Evolutionary conservation across 2,888 invertebrate genomes (phyloP), one percentile per base, ranked within the genome.

Genomic region (Pyrochroa serraticornis): DNA sequence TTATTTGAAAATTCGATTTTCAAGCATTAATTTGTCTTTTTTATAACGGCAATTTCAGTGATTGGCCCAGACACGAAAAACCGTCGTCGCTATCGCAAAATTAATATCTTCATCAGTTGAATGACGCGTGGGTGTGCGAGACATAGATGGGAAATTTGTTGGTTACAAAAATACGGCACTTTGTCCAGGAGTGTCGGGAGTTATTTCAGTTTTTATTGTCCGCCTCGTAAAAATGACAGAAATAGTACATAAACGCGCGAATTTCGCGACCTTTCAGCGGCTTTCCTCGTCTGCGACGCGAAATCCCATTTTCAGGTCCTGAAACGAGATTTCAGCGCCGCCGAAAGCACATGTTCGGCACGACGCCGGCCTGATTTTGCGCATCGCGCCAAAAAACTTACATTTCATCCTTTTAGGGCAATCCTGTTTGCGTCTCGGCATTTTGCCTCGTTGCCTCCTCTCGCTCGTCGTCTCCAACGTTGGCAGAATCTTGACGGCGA

Each of bases 361-460:
- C 48, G 54, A 41, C 48, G 54, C 30, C 42, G 39, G n/a, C 34
- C 14, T 12, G 47, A 47, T 57, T 46, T 44, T 57, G 57, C 57
- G 57, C 57, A 51, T 42, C 46, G 36, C 52, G 10, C 52, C 35
- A 36, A 42, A 44, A 53, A 41, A 79, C 80, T 77, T 76, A 80
- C 82, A 82, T 82, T 82, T 82, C 82, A 82, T 82, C 69, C 81
- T 76, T 76, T 82, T 82, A 63, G 82, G 82, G 64, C 81, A 81
- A 70, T 82, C 78, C 75, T 82, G 82, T 73, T 82, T 82, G 70
- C 82, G 77, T 71, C 82, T 77, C 64, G 82, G 79, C 82, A 82
- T 82, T 66, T 66, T 78, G 72, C 65, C 63, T 37, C 46, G 59
- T 22, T 47, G 49, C 62, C 48, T 30, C n/a, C 31, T 30, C 22